These are phyloP conservation scores for Aspiorhynchus laticeps DNA, from an alignment of 2,113 vertebrate genomes.

Conservation along the genomic window DNA sequence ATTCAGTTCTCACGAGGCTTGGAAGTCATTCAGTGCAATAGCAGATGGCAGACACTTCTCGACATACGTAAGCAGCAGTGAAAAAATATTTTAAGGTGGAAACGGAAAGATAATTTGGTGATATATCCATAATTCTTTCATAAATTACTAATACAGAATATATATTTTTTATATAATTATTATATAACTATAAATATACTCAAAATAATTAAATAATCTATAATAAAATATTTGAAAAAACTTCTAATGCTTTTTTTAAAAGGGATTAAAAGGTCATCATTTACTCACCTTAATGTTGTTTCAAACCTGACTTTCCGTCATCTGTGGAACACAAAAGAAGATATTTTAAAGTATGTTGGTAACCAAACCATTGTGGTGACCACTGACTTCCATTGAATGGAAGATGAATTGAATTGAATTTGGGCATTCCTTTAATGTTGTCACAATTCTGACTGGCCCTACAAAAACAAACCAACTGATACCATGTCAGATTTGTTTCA, in stretches of 20 bases:
- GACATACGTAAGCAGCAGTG: background rate
- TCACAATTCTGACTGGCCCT: background rate
- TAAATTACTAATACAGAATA: background rate
- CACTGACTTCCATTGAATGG: no score
- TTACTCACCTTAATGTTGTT: no score
- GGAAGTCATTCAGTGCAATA: constrained; percentile 22
- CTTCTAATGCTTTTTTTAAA: no score
- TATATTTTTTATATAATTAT: background rate
- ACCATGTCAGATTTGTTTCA: background rate
- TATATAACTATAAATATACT: background rate
- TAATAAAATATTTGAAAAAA: no score
- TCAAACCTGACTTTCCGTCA: background rate
- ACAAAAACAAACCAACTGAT: background rate
- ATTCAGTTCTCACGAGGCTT: constrained; percentile 42
- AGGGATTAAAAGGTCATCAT: no score
- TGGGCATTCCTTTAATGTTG: background rate
- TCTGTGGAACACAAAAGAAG: background rate
- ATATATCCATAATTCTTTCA: background rate
- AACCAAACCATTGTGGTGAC: no score
- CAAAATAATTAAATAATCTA: no score
- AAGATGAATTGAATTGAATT: no score
- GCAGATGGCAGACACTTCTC: constrained; percentile 36
- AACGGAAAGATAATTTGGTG: background rate
- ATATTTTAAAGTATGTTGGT: background rate
- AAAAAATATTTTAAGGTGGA: constrained; percentile 16